These are phyloP conservation scores for Poecile atricapillus DNA, from an alignment of 2,113 vertebrate species.

Conservation along the genomic window DNA sequence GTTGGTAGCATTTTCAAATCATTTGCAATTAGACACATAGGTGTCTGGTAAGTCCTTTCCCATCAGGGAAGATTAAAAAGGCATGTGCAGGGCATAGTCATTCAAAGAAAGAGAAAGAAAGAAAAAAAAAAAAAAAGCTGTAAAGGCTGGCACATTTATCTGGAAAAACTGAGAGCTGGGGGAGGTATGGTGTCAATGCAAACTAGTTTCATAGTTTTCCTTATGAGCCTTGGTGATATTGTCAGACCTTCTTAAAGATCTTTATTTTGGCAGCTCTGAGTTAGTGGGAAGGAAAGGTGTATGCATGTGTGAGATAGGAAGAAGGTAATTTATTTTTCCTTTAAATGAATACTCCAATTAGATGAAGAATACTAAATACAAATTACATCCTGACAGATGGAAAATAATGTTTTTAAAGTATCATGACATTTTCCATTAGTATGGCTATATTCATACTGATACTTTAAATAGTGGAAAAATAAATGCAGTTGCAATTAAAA, in stretches of 20 bases:
- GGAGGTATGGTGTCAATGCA: background rate
- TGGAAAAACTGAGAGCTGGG: background rate
- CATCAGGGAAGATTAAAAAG: slow-evolving; percentile 18
- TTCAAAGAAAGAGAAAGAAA: background rate
- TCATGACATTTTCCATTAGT: background rate
- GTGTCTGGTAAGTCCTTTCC: background rate
- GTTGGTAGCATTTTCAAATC: background rate
- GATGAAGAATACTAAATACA: slow-evolving; percentile 12
- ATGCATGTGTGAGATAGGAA: background rate
- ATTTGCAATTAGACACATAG: background rate
- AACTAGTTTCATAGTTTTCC: no score
- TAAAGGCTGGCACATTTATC: background rate
- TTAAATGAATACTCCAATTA: slow-evolving; percentile 14
- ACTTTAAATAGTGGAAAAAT: slow-evolving; percentile 21
- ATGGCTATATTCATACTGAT: slow-evolving; percentile 1
- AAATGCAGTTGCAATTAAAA: slow-evolving; percentile 10
- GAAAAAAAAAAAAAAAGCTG: background rate
- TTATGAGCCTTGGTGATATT: background rate
- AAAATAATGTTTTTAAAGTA: slow-evolving; percentile 28
- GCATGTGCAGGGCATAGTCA: background rate
- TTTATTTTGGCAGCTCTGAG: background rate
- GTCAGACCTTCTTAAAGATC: background rate
- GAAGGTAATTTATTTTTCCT: background rate
- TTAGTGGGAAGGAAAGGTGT: background rate
- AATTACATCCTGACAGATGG: slow-evolving; percentile 33